Evolutionary conservation across 2,797 vertebrate species (phyloP).

Genomic region (Eidolon dupreanum): DNA sequence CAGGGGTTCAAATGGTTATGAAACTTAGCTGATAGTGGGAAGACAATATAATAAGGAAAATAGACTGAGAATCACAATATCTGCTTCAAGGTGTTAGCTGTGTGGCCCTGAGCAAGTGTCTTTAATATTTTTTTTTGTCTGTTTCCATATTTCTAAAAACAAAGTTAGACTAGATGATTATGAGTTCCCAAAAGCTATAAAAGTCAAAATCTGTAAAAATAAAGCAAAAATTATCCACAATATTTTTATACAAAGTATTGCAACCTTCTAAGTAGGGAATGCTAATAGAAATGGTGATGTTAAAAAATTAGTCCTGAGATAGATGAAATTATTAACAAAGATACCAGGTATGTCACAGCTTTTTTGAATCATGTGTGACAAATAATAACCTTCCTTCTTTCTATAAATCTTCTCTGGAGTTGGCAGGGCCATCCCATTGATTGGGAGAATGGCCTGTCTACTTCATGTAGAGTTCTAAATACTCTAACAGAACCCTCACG

Average conservation of each 20-base stretch:
- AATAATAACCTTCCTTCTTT: neutral
- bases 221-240: neutral
- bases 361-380: neutral
- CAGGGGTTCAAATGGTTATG: neutral
- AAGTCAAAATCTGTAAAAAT: neutral
- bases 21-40: neutral
- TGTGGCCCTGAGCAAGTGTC: neutral
- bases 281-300: neutral
- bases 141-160: neutral
- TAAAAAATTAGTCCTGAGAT: neutral
- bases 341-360: neutral
- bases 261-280: neutral
- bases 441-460: neutral
- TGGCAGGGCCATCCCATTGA: neutral
- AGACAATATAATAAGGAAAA: constrained; percentile 2
- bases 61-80: neutral
- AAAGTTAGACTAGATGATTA: neutral
- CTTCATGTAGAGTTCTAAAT: neutral
- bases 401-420: neutral
- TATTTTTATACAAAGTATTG: neutral
- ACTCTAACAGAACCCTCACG: neutral
- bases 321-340: neutral
- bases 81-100: neutral
- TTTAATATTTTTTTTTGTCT: neutral
- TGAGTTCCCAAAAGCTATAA: neutral